phyloP scores from a whole-genome alignment of 2,113 vertebrate species.

The Hydrolagus affinis region DNA sequence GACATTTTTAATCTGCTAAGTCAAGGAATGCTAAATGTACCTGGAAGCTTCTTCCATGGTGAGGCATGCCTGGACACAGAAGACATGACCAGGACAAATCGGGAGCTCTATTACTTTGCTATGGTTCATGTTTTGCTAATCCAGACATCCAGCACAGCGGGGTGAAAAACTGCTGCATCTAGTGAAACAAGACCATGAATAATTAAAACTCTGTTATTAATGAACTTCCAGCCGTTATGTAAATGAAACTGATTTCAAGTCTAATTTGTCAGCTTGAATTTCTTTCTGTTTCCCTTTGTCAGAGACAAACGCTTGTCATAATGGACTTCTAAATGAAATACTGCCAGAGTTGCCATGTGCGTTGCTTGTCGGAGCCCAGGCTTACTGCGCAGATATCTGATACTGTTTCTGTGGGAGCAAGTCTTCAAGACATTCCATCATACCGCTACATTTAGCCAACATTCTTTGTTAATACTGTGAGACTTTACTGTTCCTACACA shows the following conservation, averaged over 20 bases:
- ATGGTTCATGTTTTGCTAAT: conserved; percentile 67
- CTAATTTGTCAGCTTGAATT: conserved; percentile 78
- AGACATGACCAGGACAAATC: conserved; percentile 53
- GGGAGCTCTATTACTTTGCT: conserved; percentile 58
- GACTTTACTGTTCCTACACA: no score
- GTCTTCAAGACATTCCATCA: conserved; percentile 57
- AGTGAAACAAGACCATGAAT: conserved; percentile 85
- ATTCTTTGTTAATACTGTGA: conserved; percentile 42
- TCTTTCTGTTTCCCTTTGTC: conserved; percentile 69
- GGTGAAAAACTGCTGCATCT: conserved; percentile 69
- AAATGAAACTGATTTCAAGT: conserved; percentile 78
- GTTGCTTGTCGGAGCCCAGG: conserved; percentile 53
- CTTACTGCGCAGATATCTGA: conserved; percentile 66
- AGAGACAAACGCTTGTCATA: conserved; percentile 65
- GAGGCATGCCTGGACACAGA: background rate
- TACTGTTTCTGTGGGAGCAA: conserved; percentile 61
- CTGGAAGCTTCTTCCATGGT: background rate
- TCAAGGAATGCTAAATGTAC: background rate
- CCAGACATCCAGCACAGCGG: conserved; percentile 68
- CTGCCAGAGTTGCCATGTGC: conserved; percentile 60
- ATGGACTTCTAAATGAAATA: conserved; percentile 65
- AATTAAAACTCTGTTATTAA: conserved; percentile 81
- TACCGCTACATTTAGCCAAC: conserved; percentile 51
- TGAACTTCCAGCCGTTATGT: conserved; percentile 79
- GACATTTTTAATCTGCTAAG: conserved; percentile 54